phyloP scores from a whole-genome alignment of 2,797 vertebrate genomes.

The Anableps anableps region DNA sequence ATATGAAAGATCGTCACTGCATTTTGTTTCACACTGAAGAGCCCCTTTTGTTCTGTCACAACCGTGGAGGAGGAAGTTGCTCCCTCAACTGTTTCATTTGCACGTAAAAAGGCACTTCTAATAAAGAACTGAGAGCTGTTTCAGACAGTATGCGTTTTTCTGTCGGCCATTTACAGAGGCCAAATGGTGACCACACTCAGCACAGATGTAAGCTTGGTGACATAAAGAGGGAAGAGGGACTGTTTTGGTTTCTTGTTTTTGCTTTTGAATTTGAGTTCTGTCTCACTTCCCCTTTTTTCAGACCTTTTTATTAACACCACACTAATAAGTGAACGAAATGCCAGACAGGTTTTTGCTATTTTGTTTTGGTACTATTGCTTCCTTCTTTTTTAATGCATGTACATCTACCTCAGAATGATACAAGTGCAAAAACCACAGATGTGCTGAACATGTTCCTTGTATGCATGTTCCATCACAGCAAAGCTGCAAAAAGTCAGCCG shows the following conservation, averaged over 20 bases:
- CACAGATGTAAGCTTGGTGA: slow-evolving; percentile 50
- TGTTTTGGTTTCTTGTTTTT: neutral
- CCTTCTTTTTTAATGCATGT: neutral
- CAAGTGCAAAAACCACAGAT: slow-evolving; percentile 30
- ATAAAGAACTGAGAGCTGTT: slow-evolving; percentile 45
- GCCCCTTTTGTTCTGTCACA: slow-evolving; percentile 28
- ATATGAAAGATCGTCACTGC: slow-evolving; percentile 11
- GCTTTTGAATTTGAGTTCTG: slow-evolving; percentile 23
- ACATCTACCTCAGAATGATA: slow-evolving; percentile 20
- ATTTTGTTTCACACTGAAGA: slow-evolving; percentile 10
- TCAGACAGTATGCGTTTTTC: slow-evolving; percentile 13
- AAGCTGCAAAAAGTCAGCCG: slow-evolving; percentile 1
- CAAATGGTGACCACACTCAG: slow-evolving; percentile 13
- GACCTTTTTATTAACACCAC: slow-evolving; percentile 15
- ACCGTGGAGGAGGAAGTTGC: slow-evolving; percentile 43
- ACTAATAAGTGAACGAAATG: slow-evolving; percentile 24
- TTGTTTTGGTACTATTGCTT: neutral
- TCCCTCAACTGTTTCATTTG: slow-evolving; percentile 35
- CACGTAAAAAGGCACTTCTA: slow-evolving; percentile 23
- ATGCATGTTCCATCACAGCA: slow-evolving; percentile 2
- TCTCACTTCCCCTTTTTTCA: slow-evolving; percentile 24
- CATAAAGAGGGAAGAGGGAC: neutral
- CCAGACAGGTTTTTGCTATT: neutral
- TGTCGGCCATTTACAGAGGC: slow-evolving; percentile 3
- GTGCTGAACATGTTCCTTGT: slow-evolving; percentile 15